Evolutionary conservation across 2,113 vertebrate species (phyloP).

Genomic region (Mungos mungo): DNA sequence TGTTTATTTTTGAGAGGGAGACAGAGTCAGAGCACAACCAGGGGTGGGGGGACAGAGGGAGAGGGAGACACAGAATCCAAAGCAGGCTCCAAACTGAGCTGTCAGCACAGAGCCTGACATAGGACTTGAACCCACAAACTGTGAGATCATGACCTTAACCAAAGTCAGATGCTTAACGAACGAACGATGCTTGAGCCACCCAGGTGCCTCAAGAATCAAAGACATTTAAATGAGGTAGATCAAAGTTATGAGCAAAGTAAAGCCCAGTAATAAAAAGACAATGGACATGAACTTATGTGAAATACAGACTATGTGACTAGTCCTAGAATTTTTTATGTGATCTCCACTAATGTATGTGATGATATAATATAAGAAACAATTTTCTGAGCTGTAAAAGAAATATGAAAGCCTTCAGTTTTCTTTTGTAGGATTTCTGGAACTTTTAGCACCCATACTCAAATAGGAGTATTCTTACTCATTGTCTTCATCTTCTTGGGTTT

Average conservation of each 20-base stretch:
- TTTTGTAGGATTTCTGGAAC: neutral
- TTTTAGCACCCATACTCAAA: neutral
- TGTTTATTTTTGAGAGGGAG: too few species aligned
- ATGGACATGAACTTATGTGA: neutral
- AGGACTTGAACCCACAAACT: too few species aligned
- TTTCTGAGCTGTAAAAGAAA: neutral
- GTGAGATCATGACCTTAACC: too few species aligned
- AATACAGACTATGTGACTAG: neutral
- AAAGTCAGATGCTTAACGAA: too few species aligned
- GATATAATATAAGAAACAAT: neutral
- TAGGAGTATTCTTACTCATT: neutral
- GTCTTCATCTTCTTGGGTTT: neutral
- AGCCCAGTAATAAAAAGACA: neutral
- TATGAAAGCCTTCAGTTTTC: neutral
- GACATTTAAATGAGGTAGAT: neutral
- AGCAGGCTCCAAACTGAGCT: too few species aligned
- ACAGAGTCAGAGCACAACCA: too few species aligned
- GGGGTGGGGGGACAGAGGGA: too few species aligned
- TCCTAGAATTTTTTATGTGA: neutral
- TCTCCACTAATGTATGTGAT: neutral
- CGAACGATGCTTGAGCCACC: too few species aligned
- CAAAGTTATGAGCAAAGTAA: neutral
- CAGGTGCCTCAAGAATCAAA: neutral
- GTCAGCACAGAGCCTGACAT: too few species aligned
- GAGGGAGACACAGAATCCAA: too few species aligned